Conservation (phyloP, 2,797 vertebrate species). For the Phrynocephalus guinanensis region DNA sequence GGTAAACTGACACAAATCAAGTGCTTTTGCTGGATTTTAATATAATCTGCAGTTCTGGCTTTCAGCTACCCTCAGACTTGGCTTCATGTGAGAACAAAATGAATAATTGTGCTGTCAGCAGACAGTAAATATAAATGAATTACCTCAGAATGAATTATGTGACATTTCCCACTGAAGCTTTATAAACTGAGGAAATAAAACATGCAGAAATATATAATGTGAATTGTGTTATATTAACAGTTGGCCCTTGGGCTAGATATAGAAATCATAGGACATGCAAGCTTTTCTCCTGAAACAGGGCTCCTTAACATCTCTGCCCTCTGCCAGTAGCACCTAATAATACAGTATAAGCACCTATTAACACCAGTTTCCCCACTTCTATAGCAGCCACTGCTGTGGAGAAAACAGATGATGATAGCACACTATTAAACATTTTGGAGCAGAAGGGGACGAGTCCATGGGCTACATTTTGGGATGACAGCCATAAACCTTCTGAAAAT, state of each 20-base stretch:
- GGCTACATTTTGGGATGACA: not conserved
- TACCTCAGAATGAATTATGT: conserved; percentile 27
- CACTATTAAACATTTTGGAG: not conserved
- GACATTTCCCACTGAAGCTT: conserved; percentile 34
- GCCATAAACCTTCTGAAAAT: not conserved
- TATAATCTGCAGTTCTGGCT: conserved; percentile 24
- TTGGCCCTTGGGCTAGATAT: not conserved
- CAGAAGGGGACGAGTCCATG: not conserved
- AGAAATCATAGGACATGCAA: not conserved
- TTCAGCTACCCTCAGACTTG: conserved; percentile 39
- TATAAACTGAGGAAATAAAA: conserved; percentile 35
- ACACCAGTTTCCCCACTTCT: not conserved
- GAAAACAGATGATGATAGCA: not conserved
- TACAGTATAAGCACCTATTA: too few relatives aligned
- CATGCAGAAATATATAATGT: not conserved
- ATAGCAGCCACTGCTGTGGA: not conserved
- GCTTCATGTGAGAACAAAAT: conserved; percentile 61
- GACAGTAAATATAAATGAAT: conserved; percentile 30
- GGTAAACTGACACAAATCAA: conserved; percentile 47
- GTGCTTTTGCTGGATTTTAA: conserved; percentile 38
- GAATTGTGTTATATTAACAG: not conserved
- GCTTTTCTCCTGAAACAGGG: not conserved
- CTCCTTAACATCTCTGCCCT: too few relatives aligned
- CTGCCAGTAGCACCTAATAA: not conserved
- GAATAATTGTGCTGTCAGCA: conserved; percentile 34